Base-by-base conservation (phyloP, 1,140 invertebrate genomes). In the Drosophila ercepeae region DNA sequence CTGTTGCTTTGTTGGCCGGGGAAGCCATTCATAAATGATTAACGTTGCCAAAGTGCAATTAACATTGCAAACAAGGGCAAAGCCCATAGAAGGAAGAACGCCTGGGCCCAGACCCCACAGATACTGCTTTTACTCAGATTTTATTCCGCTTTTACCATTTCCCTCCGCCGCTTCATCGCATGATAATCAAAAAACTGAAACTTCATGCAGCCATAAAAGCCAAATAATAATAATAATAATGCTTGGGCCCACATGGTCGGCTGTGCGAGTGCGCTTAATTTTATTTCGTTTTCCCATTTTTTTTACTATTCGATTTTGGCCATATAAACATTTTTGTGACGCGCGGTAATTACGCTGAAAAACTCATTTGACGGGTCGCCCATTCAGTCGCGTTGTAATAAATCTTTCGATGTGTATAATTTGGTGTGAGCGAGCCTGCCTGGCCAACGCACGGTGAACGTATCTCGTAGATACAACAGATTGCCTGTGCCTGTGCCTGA, bases 381-480 rank as follows among this genome's bases (percentile, higher is more conserved):
- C 79, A 86, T 83, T 86, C 72, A 64, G 71, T 57, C 69, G 75
- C 59, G 72, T 50, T 67, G 81, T 69, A 88, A 86, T 86, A 86
- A 88, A 86, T 86, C 82, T 86, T 55, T 86, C 68, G 63, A 88
- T 86, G 63, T 86, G 82, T 86, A 86, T 81, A 84, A 79, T 86
- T 81, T 79, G 64, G 61, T 63, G 57, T 60, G 65, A 78, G 70
- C 48, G 74, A 29, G 39, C 42, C 42, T 55, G 32, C 75, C 59
- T 50, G 79, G 75, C 79, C 79, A 86, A 84, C 81, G 79, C 79
- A 86, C 71, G 64, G 71, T 65, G 69, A 83, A 79, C 63, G 79
- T 84, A 84, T 84, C 79, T 77, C 59, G 68, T 76, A 81, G 81
- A 81, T 86, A 76, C 81, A 44, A 41, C 32, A 25, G 54, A 52